Percentiles rank a stretch among this genome's conserved stretches.
These are phyloP conservation scores for Paracanthobrama guichenoti DNA, from an alignment of 2,113 vertebrate species.

Conservation along the genomic window DNA sequence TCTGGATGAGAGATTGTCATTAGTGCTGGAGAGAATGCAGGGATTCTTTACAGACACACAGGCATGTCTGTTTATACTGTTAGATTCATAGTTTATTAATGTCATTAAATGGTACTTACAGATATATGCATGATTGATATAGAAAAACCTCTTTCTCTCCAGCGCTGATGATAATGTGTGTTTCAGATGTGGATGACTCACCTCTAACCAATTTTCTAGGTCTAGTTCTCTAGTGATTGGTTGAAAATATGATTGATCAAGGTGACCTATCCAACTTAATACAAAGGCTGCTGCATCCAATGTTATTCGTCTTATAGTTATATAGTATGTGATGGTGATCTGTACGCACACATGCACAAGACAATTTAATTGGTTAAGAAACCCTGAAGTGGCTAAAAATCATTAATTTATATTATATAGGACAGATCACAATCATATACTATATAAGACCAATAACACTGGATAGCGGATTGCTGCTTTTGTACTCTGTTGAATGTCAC, in stretches of 20 bases:
- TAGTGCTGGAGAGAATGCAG: neutral
- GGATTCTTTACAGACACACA: neutral
- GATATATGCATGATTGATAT: neutral
- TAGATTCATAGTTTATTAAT: slow-evolving; percentile 16
- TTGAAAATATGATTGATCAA: neutral
- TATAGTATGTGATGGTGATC: neutral
- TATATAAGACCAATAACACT: neutral
- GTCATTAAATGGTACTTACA: neutral
- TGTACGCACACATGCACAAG: too few relatives aligned
- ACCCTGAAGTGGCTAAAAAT: too few relatives aligned
- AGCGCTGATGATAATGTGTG: neutral
- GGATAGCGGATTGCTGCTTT: neutral
- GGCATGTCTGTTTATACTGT: slow-evolving; percentile 8
- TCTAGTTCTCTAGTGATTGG: neutral
- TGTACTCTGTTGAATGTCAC: neutral
- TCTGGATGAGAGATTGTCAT: slow-evolving; percentile 19
- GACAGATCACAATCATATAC: neutral
- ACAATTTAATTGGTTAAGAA: too few relatives aligned
- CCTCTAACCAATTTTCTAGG: neutral
- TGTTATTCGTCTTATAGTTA: neutral
- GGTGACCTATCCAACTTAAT: neutral
- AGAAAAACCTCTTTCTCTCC: neutral
- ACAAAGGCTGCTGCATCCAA: neutral
- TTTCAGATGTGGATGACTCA: slow-evolving; percentile 25
- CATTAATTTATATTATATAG: too few relatives aligned